Evolutionary conservation across 2,113 vertebrate species (phyloP), one percentile per base, ranked within the genome.

Genomic region (Illadopsis cleaveri): DNA sequence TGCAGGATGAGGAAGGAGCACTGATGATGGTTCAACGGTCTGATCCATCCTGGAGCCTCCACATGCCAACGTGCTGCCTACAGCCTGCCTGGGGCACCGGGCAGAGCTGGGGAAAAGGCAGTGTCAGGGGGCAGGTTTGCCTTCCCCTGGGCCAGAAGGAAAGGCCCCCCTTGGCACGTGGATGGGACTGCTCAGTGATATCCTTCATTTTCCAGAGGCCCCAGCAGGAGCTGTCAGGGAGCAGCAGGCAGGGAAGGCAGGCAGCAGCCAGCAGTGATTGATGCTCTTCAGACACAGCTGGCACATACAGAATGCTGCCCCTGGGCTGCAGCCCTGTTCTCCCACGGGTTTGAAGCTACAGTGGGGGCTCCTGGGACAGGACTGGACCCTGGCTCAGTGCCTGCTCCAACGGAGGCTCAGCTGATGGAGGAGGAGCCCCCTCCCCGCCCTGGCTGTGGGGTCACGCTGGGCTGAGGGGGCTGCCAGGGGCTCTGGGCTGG

Each of bases 51-150:
- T 40, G 58, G 64, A 94, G 51, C 31, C 37, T 62, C 38, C 22
- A 6, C 4, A 0, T 4, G 40, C 30, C 44, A 53, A 15, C 0
- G 3, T 4, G 19, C 42, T 75, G 51, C 48, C 79, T 37, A 7
- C 33, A 54, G 37, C 47, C 51, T 17, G 35, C 66, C 17, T 19
- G 68, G 15, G 14, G 45, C 12, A 0, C 23, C 6, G 9, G 30
- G 42, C 53, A 58, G 47, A 14, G 51, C 12, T n/a, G 33, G 44
- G 44, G 1, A 17, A 54, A 21, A 69, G 12, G 23, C 30, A 25
- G n/a, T 2, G 6, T 6, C 57, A 38, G 47, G 71, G 35, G 37
- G 38, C 11, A 54, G 11, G 8, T n/a, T 3, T 54, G 31, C 40
- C 25, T 87, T 87, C 12, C 72, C 44, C 53, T 28, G 50, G 47